A percentile compares a stretch with the other conserved stretches of the same genome.
Conservation (phyloP, 2,797 vertebrate genomes). For the Eidolon dupreanum region DNA sequence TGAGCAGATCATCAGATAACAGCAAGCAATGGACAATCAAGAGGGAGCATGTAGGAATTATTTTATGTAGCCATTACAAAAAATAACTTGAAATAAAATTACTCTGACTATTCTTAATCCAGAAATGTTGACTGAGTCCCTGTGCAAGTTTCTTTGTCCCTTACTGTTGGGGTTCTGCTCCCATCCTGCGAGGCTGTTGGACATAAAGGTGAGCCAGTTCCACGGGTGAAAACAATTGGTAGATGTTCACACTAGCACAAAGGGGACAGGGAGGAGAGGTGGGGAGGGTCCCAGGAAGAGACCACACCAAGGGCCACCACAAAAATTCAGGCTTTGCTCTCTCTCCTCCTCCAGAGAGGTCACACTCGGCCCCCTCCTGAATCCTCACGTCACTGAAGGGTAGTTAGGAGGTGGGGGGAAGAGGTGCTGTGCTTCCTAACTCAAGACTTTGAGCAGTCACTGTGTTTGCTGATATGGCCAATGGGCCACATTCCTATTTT, state of each 20-base stretch:
- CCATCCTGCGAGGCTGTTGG: not conserved
- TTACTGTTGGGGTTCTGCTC: too few species aligned
- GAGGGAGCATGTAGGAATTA: accelerated
- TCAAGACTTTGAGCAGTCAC: not conserved
- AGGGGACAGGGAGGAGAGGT: not conserved
- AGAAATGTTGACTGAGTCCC: not conserved
- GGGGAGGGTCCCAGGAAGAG: not conserved
- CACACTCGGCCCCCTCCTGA: accelerated
- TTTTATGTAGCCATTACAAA: not conserved
- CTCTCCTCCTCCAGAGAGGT: not conserved
- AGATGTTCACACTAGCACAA: not conserved
- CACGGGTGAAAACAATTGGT: not conserved
- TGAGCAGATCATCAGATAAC: not conserved
- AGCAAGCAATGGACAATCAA: not conserved
- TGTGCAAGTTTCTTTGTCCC: not conserved
- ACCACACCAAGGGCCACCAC: not conserved
- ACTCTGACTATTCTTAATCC: not conserved
- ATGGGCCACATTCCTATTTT: not conserved
- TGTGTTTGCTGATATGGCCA: not conserved
- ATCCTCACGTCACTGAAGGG: not conserved
- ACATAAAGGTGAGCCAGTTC: not conserved
- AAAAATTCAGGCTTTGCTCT: not conserved
- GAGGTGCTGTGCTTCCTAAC: not conserved
- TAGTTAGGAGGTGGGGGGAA: accelerated
- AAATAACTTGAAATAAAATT: not conserved